Evolutionary conservation across 1,140 invertebrate species (phyloP), one percentile per base, ranked within the genome.

Genomic region (Dreissena rostriformis): DNA sequence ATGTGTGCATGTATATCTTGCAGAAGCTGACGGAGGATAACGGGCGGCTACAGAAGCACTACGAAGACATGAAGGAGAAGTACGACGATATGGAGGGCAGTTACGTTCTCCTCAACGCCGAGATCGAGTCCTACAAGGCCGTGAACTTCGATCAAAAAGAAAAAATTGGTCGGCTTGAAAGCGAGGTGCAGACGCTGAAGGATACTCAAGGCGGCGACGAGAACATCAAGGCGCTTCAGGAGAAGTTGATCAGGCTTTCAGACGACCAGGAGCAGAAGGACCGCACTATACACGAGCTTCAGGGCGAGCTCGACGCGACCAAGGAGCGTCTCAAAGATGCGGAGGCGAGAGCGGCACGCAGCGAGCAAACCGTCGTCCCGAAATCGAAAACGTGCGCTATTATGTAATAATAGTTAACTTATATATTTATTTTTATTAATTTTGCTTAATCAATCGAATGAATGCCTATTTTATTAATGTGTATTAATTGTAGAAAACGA

Each of bases 231-330:
- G 82, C 75, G 49, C 66, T 84, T 52, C 82, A 84, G 61, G 68
- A 76, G 24, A 84, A 84, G 57, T 65, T 84, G 52, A 77, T 84
- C n/a, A 55, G 73, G 66, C 51, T 84, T 57, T 53, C 82, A 26
- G 67, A 78, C 51, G 82, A 84, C 75, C 82, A 84, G 26, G 82
- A 84, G 51, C 67, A 78, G 26, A 84, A 84, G 53, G 82, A 84
- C 51, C 53, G 52, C 39, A 57, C 72, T 15, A 77, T 84, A 26
- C 82, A 84, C 57, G 67, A n/a, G 49, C 53, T 84, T 12, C 63
- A 72, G 39, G 74, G 67, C 10, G 73, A 84, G 57, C 66, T 84
- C 28, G 82, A 84, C 24, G 53, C 74, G 8, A 84, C 73, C 10
- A n/a, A 68, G 51, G 74, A 71, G 61, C 67, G 76, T 53, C 57